phyloP scores from a whole-genome alignment of 2,113 vertebrate genomes.

The Prolemur simus region DNA sequence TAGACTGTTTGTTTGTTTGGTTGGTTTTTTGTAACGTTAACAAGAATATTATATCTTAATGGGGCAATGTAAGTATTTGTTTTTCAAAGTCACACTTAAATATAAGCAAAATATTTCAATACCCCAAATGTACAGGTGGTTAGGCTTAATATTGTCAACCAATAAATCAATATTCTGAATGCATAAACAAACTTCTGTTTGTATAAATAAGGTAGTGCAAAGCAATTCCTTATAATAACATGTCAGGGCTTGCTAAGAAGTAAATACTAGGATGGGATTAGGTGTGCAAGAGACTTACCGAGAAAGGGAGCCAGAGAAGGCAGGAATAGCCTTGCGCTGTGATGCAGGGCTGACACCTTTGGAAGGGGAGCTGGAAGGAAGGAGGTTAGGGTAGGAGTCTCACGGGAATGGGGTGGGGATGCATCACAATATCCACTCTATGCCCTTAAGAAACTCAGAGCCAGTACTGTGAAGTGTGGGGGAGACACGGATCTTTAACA shows the following conservation, averaged over 20 bases:
- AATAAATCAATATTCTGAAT: not conserved
- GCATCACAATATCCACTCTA: not conserved
- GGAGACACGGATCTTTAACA: not conserved
- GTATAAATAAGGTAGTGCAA: not conserved
- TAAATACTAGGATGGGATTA: not conserved
- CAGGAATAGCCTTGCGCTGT: not conserved
- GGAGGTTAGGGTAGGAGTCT: not conserved
- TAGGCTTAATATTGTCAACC: not conserved
- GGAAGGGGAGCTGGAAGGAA: not conserved
- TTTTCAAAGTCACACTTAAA: not conserved
- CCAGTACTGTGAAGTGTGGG: not conserved
- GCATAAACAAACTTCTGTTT: not conserved
- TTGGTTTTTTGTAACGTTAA: not conserved
- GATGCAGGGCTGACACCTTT: not conserved
- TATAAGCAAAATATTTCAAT: not conserved
- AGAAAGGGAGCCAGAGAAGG: not conserved
- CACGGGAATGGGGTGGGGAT: not conserved
- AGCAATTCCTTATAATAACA: not conserved
- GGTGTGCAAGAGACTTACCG: not conserved
- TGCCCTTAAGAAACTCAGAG: not conserved
- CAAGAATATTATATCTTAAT: not conserved
- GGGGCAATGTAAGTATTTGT: not conserved
- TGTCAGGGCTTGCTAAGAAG: not conserved
- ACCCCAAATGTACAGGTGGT: not conserved
- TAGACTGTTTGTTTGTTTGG: not conserved